These are phyloP conservation scores for Amphiprion ocellaris DNA, from an alignment of 2,113 vertebrate genomes.

Conservation along the genomic window DNA sequence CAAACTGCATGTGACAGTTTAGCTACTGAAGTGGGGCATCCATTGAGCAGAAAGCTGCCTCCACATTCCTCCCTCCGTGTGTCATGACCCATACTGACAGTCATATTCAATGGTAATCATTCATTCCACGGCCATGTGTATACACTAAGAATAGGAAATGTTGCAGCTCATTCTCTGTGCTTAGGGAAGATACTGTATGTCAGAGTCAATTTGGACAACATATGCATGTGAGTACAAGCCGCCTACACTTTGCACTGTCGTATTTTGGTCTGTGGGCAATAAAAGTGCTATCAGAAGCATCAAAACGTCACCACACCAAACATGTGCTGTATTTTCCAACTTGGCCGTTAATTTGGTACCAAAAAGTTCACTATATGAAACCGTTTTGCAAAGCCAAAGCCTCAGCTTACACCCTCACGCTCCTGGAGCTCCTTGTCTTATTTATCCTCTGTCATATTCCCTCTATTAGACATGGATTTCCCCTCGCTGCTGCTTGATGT, in stretches of 20 bases:
- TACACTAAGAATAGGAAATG: slow-evolving; percentile 47
- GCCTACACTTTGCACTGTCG: background rate
- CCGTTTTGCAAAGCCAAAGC: background rate
- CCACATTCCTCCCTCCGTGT: slow-evolving; percentile 45
- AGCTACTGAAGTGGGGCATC: slow-evolving; percentile 31
- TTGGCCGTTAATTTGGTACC: background rate
- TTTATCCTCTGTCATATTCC: slow-evolving; percentile 39
- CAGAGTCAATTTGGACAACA: slow-evolving; percentile 7
- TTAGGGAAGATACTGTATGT: slow-evolving; percentile 7
- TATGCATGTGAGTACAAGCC: background rate
- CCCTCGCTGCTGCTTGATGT: slow-evolving; percentile 8
- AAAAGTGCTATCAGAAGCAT: background rate
- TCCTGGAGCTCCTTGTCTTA: slow-evolving; percentile 37
- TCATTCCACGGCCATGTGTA: slow-evolving; percentile 35
- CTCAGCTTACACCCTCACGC: slow-evolving; percentile 5
- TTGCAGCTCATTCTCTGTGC: slow-evolving; percentile 10
- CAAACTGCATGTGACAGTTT: slow-evolving; percentile 26
- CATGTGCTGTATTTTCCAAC: background rate
- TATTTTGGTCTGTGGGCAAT: background rate
- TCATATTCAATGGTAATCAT: slow-evolving; percentile 47
- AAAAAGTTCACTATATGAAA: slow-evolving; percentile 2
- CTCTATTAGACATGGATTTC: slow-evolving; percentile 40
- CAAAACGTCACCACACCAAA: background rate
- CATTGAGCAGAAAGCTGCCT: slow-evolving; percentile 27
- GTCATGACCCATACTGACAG: slow-evolving; percentile 41